Evolutionary conservation across 2,797 vertebrate species (phyloP).

Genomic region (Pseudocheirus occidentalis): DNA sequence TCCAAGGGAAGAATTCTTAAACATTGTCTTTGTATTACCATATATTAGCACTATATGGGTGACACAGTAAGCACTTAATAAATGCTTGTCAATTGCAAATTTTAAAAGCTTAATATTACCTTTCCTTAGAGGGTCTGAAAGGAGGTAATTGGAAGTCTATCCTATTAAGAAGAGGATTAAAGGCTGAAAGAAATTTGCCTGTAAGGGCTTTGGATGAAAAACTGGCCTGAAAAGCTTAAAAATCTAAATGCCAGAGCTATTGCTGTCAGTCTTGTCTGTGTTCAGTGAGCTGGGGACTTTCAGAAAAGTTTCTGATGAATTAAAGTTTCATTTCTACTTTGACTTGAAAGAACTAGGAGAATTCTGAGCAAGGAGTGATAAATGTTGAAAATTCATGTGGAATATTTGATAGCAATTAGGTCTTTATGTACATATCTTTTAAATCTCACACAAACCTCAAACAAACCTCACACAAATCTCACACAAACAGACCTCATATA

Average conservation of each 20-base stretch:
- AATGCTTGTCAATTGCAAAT: neutral
- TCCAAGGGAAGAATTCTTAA: neutral
- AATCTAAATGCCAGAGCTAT: neutral
- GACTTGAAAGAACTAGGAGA: neutral
- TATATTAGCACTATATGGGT: neutral
- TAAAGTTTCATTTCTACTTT: neutral
- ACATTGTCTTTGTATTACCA: neutral
- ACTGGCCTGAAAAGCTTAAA: neutral
- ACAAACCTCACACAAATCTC: too few relatives aligned
- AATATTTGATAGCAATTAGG: neutral
- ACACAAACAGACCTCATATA: too few relatives aligned
- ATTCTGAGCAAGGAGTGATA: neutral
- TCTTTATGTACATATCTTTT: neutral
- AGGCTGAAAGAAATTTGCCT: neutral
- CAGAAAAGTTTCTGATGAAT: neutral
- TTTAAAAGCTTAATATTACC: neutral
- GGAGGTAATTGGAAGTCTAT: neutral
- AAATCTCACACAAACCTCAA: too few relatives aligned
- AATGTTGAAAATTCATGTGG: neutral
- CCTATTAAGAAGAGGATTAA: neutral
- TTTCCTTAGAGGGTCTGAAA: neutral
- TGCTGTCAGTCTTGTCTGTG: neutral
- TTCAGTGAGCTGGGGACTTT: neutral
- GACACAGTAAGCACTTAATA: neutral
- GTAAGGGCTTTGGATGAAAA: neutral